Conservation (phyloP, 2,113 vertebrate species). For the Sylvietta virens region DNA sequence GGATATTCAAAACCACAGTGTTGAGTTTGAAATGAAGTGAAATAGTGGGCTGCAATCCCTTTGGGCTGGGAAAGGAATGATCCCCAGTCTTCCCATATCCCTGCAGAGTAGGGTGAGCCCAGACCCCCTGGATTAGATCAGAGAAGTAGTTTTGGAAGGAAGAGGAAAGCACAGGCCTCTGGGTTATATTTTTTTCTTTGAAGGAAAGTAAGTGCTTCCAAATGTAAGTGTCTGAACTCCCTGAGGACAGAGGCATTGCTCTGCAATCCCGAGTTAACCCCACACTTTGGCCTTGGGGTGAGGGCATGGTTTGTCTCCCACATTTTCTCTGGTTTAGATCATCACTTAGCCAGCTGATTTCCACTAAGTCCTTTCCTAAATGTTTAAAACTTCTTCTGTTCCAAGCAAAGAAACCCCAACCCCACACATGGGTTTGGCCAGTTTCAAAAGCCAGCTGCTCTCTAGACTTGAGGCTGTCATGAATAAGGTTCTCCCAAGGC, state of each 20-base stretch:
- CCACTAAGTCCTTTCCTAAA: not conserved
- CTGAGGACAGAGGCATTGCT: not conserved
- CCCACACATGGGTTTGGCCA: not conserved
- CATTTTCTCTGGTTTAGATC: not conserved
- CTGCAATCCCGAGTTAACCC: not conserved
- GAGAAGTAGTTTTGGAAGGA: slow-evolving; percentile 5
- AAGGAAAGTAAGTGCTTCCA: slow-evolving; percentile 46
- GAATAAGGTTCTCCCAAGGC: not conserved
- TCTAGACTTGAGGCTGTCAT: not conserved
- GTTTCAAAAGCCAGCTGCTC: not conserved
- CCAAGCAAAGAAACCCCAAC: not conserved
- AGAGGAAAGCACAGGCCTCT: slow-evolving; percentile 1
- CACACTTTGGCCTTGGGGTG: not conserved
- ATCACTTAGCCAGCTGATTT: not conserved
- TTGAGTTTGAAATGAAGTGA: not conserved
- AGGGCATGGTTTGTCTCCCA: slow-evolving; percentile 6
- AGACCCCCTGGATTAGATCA: not conserved
- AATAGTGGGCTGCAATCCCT: not conserved
- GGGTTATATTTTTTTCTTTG: slow-evolving; percentile 7
- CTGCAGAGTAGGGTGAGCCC: not conserved
- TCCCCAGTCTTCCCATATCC: not conserved
- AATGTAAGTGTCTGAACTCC: slow-evolving; percentile 4
- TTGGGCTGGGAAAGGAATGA: not conserved
- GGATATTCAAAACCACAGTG: not conserved
- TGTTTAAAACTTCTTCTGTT: not conserved